These are phyloP conservation scores for Campylorhamphus procurvoides DNA, from an alignment of 2,113 vertebrate species.

Conservation along the genomic window DNA sequence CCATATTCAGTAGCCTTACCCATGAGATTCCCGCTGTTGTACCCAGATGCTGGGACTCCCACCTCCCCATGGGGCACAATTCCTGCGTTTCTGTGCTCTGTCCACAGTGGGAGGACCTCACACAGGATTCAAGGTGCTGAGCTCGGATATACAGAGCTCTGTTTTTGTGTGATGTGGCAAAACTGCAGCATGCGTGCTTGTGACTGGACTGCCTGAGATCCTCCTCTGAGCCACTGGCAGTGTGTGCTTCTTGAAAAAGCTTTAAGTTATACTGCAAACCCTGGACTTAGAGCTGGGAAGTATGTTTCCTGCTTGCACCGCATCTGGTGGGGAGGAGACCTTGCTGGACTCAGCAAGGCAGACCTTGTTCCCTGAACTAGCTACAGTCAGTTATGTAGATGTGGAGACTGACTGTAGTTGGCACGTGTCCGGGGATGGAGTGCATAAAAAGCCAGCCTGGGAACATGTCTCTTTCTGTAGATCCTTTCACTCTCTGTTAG, in stretches of 20 bases:
- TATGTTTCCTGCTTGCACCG: background rate
- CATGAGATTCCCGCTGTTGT: background rate
- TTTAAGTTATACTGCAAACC: background rate
- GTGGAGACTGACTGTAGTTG: background rate
- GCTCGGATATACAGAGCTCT: accelerated
- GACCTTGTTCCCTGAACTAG: background rate
- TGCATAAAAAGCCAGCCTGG: background rate
- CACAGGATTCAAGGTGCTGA: accelerated
- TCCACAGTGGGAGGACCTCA: background rate
- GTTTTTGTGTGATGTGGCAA: background rate
- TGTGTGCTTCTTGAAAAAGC: background rate
- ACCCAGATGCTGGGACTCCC: background rate
- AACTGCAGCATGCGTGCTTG: background rate
- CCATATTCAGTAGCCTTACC: background rate
- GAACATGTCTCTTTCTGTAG: background rate
- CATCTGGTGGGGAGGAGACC: background rate
- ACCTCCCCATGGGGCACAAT: too few relatives aligned
- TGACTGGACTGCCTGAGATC: background rate
- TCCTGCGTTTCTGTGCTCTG: accelerated
- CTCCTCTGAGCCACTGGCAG: background rate
- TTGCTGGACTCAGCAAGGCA: background rate
- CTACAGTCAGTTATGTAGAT: background rate
- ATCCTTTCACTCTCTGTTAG: background rate
- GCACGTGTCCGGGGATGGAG: background rate
- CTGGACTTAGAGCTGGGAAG: background rate